Percentiles rank a stretch among this genome's conserved stretches.
Evolutionary conservation across 2,888 invertebrate genomes (phyloP).

Genomic region (Chymomyza caudatula): DNA sequence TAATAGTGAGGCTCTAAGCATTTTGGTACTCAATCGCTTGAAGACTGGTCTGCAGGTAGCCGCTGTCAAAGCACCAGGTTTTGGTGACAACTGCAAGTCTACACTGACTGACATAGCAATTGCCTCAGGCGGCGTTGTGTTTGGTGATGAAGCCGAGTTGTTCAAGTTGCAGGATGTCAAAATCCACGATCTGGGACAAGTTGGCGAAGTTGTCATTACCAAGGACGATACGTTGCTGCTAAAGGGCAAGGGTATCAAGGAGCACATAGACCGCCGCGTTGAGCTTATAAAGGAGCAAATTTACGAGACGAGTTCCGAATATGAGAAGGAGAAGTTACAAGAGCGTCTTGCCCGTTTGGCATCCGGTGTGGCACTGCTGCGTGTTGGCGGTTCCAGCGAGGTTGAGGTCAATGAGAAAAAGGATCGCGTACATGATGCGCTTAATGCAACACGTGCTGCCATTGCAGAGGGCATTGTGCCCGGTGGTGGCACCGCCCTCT

Average conservation of each 20-base stretch:
- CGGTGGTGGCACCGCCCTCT: too few species aligned
- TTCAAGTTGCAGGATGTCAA: constrained; percentile 93
- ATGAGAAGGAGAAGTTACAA: constrained; percentile 94
- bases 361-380: constrained; percentile 86
- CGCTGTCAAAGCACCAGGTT: constrained; percentile 95
- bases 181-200: constrained; percentile 90
- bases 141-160: too few species aligned
- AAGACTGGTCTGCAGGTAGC: constrained; percentile 94
- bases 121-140: too few species aligned
- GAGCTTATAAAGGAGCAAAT: constrained; percentile 91
- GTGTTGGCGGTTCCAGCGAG: constrained; percentile 90
- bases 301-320: constrained; percentile 89
- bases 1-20: constrained; percentile 93
- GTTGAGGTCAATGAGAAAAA: constrained; percentile 96
- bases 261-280: constrained; percentile 84
- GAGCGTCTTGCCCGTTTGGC: constrained; percentile 92
- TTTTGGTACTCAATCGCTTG: constrained; percentile 91
- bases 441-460: too few species aligned
- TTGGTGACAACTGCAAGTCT: constrained; percentile 96
- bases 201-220: constrained; percentile 90
- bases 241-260: constrained; percentile 84
- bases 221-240: constrained; percentile 89
- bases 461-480: too few species aligned
- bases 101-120: too few species aligned
- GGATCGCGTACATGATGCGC: constrained; percentile 94